Percentiles rank a stretch among this genome's conserved stretches.
These are phyloP conservation scores for Uloborus diversus DNA, from an alignment of 1,140 invertebrate species.

Conservation along the genomic window DNA sequence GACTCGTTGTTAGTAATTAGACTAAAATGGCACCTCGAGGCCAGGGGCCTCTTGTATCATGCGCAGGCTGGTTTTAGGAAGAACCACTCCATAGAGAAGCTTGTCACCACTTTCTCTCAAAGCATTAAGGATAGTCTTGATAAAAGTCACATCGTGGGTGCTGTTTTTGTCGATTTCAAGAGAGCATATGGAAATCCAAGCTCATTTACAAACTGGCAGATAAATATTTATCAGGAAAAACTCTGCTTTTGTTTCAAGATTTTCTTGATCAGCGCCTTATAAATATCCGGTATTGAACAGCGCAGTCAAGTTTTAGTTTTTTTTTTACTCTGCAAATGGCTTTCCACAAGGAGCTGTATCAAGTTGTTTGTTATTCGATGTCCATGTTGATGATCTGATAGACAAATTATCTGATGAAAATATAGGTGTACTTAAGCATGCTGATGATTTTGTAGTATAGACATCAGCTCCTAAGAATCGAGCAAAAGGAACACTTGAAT, in stretches of 20 bases:
- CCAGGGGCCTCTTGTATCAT: neutral
- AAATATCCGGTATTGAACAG: neutral
- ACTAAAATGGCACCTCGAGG: neutral
- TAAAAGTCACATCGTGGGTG: neutral
- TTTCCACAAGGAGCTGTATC: neutral
- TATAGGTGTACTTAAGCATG: neutral
- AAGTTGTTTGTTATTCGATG: conserved; percentile 2
- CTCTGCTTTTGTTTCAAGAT: neutral
- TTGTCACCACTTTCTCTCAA: neutral
- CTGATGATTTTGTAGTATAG: neutral
- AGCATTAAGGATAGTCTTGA: conserved; percentile 6
- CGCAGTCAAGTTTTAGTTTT: neutral
- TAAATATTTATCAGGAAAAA: conserved; percentile 8
- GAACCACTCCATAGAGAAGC: neutral
- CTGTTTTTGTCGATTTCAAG: conserved; percentile 17
- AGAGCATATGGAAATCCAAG: neutral
- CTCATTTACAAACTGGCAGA: neutral
- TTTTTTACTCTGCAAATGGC: neutral
- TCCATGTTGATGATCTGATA: conserved; percentile 2
- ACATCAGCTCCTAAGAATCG: neutral
- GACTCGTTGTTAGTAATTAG: neutral
- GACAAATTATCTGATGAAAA: neutral
- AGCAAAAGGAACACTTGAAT: neutral
- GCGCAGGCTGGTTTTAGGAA: neutral
- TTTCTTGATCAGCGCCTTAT: neutral